phyloP scores from a whole-genome alignment of 1,140 invertebrate genomes.

The Panagrolaimus sp. region DNA sequence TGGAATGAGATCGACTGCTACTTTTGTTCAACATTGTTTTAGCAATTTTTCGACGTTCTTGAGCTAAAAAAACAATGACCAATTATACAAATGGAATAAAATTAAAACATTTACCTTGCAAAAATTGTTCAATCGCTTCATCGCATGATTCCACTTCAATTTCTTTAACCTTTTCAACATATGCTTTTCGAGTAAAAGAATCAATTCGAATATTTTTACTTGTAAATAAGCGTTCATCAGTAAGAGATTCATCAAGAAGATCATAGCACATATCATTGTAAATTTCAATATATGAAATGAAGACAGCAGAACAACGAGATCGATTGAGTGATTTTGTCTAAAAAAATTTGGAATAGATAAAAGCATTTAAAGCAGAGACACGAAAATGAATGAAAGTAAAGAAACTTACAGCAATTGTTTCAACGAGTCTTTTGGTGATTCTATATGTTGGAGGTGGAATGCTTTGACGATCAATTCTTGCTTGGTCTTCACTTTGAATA shows the following conservation, averaged over 20 bases:
- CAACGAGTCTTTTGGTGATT: too few relatives aligned
- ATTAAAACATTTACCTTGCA: conserved; percentile 22
- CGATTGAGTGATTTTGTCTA: background rate
- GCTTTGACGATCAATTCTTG: background rate
- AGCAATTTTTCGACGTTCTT: conserved; percentile 77
- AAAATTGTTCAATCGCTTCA: conserved; percentile 75
- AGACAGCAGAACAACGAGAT: conserved; percentile 66
- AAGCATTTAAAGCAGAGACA: background rate
- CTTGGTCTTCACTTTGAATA: conserved; percentile 33
- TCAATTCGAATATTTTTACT: conserved; percentile 65
- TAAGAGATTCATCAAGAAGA: conserved; percentile 74
- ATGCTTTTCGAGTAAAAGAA: conserved; percentile 69
- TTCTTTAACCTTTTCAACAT: conserved; percentile 80
- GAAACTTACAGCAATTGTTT: too few relatives aligned
- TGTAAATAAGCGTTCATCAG: conserved; percentile 56
- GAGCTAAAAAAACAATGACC: conserved; percentile 63
- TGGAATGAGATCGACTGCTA: conserved; percentile 85
- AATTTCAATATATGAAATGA: conserved; percentile 92
- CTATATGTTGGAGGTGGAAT: too few relatives aligned
- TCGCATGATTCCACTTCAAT: conserved; percentile 81
- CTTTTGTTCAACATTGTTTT: conserved; percentile 82
- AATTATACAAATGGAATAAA: too few relatives aligned
- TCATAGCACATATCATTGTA: conserved; percentile 97
- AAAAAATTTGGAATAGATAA: background rate
- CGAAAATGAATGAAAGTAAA: too few relatives aligned